Evolutionary conservation across 2,113 vertebrate species (phyloP).

Genomic region (Ictalurus punctatus): DNA sequence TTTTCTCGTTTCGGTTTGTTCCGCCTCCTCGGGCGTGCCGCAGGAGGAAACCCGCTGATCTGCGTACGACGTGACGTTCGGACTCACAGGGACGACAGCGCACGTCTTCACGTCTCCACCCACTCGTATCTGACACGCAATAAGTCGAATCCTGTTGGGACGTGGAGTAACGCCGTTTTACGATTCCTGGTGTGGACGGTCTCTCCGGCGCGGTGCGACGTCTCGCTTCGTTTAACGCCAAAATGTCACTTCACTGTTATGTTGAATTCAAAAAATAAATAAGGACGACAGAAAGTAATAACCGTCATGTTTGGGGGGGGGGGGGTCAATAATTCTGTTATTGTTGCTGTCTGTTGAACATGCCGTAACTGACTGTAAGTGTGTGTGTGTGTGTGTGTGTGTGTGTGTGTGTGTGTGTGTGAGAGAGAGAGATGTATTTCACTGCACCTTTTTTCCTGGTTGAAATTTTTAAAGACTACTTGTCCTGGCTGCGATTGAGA

Average conservation of each 20-base stretch:
- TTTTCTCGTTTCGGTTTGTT: too few species aligned
- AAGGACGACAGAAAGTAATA: background rate
- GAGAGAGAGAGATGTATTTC: background rate
- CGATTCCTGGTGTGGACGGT: background rate
- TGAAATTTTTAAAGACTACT: background rate
- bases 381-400: background rate
- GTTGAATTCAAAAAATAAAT: background rate
- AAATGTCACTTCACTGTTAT: background rate
- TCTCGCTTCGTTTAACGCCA: background rate
- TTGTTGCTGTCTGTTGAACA: slow-evolving; percentile 28
- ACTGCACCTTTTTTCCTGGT: background rate
- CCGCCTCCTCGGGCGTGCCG: background rate
- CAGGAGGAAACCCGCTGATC: background rate
- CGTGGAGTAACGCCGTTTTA: background rate
- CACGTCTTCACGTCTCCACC: background rate
- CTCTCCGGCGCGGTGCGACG: background rate
- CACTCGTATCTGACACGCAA: background rate
- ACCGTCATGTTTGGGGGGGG: background rate
- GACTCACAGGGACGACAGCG: background rate
- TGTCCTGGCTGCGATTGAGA: background rate
- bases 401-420: background rate
- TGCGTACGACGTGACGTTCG: background rate
- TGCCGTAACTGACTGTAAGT: slow-evolving; percentile 15
- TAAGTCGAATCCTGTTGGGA: background rate
- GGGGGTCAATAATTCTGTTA: background rate